Evolutionary conservation across 2,113 vertebrate species (phyloP).

Genomic region (Pteronura brasiliensis): DNA sequence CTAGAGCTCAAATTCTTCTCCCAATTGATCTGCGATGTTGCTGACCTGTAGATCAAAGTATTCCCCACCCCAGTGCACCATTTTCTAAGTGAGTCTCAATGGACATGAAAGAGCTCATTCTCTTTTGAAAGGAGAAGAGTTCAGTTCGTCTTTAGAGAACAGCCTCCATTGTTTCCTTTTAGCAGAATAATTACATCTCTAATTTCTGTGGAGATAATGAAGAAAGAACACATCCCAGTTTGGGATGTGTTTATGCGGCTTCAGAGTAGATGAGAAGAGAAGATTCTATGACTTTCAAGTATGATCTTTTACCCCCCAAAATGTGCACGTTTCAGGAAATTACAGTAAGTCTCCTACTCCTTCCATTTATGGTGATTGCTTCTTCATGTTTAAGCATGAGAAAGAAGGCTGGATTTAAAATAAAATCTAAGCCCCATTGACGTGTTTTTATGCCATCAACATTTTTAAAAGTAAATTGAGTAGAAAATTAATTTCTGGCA

Average conservation of each 20-base stretch:
- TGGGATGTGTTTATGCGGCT: not conserved
- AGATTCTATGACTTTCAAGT: conserved; percentile 36
- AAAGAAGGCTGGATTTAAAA: conserved; percentile 30
- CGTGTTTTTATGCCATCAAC: conserved; percentile 43
- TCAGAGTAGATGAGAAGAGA: not conserved
- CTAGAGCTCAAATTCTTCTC: not conserved
- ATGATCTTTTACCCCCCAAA: not conserved
- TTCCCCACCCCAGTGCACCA: not conserved
- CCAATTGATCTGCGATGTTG: not conserved
- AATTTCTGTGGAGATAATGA: conserved; percentile 19
- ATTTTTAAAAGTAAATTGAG: conserved; percentile 63
- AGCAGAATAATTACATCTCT: conserved; percentile 40
- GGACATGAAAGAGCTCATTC: conserved; percentile 6
- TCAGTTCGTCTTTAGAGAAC: conserved; percentile 31
- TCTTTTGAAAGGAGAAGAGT: not conserved
- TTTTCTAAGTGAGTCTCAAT: not conserved
- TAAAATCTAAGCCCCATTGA: conserved; percentile 16
- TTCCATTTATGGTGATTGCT: not conserved
- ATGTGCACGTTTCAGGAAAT: not conserved
- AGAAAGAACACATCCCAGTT: not conserved
- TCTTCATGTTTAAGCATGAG: conserved; percentile 35
- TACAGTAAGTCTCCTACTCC: not conserved
- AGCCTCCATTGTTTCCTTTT: not conserved
- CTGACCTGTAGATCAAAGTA: conserved; percentile 23
- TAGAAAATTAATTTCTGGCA: conserved; percentile 60